Percentiles rank a stretch among this genome's conserved stretches.
Conservation (phyloP, 37 sponge, comb jelly and placozoan genomes). For the Dysidea cf. avara region DNA sequence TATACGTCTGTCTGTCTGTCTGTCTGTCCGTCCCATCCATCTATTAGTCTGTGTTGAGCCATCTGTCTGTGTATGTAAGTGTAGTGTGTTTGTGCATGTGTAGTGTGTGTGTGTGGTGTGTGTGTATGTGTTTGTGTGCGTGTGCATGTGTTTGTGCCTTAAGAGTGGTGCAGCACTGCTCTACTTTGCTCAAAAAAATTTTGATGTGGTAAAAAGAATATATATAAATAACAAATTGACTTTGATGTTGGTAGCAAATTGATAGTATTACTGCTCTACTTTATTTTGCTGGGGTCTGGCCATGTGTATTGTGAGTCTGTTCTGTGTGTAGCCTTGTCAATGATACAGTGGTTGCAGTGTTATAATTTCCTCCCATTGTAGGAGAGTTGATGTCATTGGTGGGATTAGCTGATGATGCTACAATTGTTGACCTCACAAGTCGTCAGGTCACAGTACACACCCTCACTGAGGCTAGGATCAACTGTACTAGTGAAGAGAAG, state of each 20-base stretch:
- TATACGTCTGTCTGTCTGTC: neutral
- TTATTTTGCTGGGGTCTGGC: too few species aligned
- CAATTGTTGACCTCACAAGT: conserved; percentile 81
- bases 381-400: conserved; percentile 62
- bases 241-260: too few species aligned
- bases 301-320: too few species aligned
- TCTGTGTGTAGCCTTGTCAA: neutral
- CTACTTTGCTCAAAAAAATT: too few species aligned
- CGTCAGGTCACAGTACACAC: conserved; percentile 66
- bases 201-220: too few species aligned
- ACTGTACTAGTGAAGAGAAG: conserved; percentile 84
- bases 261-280: too few species aligned
- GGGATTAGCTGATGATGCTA: conserved; percentile 45
- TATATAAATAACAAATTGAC: too few species aligned
- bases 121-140: too few species aligned
- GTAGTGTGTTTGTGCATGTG: too few species aligned
- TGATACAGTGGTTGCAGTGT: neutral
- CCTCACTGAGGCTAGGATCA: conserved; percentile 84
- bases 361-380: neutral
- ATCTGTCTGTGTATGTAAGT: conserved; percentile 14
- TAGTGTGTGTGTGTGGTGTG: too few species aligned
- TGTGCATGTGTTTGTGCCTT: neutral
- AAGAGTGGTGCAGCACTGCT: too few species aligned
- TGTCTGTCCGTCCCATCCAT: conserved; percentile 7
- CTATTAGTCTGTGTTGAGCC: neutral